phyloP scores from a whole-genome alignment of 2,797 vertebrate genomes.

The Enteromius anoplus region DNA sequence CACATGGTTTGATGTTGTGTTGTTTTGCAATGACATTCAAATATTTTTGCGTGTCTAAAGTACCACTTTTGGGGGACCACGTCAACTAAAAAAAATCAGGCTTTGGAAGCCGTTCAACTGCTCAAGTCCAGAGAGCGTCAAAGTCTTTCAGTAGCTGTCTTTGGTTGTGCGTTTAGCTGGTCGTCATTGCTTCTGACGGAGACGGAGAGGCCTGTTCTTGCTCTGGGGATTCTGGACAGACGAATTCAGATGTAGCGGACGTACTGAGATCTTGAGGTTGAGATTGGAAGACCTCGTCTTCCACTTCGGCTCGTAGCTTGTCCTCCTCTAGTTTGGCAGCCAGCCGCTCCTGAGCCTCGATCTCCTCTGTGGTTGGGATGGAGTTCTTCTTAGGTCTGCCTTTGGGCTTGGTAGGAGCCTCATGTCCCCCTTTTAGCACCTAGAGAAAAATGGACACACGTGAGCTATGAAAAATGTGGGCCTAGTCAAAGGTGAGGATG shows the following conservation, averaged over 20 bases:
- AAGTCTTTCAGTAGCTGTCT: constrained; percentile 68
- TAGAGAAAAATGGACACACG: constrained; percentile 65
- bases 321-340: constrained; percentile 76
- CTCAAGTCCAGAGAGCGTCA: constrained; percentile 12
- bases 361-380: constrained; percentile 96
- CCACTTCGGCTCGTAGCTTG: constrained; percentile 55
- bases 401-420: constrained; percentile 98
- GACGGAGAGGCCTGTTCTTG: constrained; percentile 61
- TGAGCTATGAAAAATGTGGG: constrained; percentile 66
- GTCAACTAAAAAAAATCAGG: constrained; percentile 24
- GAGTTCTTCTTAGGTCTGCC: constrained; percentile 99
- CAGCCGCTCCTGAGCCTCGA: constrained; percentile 92
- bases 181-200: constrained; percentile 68
- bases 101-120: constrained; percentile 8
- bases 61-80: background rate
- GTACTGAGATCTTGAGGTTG: constrained; percentile 73
- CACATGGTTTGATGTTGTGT: background rate
- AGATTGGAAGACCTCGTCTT: constrained; percentile 56
- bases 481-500: constrained; percentile 73
- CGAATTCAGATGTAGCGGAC: constrained; percentile 45
- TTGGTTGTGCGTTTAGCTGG: constrained; percentile 74
- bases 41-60: background rate
- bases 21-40: constrained; percentile 12
- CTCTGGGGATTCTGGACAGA: constrained; percentile 58
- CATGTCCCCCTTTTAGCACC: constrained; percentile 97